phyloP scores from a whole-genome alignment of 2,888 invertebrate genomes.

The Globia sparganii region DNA sequence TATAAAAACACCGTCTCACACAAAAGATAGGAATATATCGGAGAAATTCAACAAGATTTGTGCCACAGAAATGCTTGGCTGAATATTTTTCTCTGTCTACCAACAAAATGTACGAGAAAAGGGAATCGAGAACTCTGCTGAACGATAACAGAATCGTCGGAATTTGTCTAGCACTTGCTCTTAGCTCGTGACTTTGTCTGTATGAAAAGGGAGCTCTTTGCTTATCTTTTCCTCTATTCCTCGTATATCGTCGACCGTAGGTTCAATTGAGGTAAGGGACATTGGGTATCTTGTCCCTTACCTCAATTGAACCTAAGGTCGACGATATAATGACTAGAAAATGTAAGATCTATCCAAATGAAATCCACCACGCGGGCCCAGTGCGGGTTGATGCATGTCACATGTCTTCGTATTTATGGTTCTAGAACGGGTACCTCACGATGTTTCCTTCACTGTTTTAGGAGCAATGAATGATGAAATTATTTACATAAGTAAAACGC shows the following conservation, averaged over 20 bases:
- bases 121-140: constrained; percentile 54
- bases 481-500: no score
- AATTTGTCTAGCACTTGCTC: constrained; percentile 51
- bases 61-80: constrained; percentile 49
- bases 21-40: constrained; percentile 56
- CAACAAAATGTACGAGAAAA: constrained; percentile 51
- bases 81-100: constrained; percentile 56
- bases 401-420: no score
- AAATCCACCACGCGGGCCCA: no score
- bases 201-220: constrained; percentile 11
- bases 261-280: no score
- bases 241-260: no score
- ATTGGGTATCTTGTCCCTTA: no score
- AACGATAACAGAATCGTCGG: constrained; percentile 59
- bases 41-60: constrained; percentile 52
- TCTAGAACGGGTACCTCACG: no score
- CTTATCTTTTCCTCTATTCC: constrained; percentile 33
- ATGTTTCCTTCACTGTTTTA: no score
- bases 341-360: not conserved
- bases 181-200: constrained; percentile 44
- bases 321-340: no score
- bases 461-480: no score
- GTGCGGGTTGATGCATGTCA: no score
- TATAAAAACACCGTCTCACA: constrained; percentile 51
- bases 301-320: no score